phyloP scores from a whole-genome alignment of 2,888 invertebrate genomes.

The Phalangium opilio region DNA sequence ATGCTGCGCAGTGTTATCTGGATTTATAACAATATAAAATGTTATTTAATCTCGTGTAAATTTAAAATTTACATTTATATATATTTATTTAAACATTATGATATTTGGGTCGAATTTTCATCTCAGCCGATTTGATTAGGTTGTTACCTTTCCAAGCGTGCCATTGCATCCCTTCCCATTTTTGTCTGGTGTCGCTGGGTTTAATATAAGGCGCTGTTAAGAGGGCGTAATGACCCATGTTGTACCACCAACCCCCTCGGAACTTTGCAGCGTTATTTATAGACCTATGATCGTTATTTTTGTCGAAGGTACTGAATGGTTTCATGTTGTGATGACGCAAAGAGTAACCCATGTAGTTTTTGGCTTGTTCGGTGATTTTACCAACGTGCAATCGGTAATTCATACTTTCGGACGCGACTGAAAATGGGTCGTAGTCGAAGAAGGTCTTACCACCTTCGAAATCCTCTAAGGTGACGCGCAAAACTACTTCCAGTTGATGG shows the following conservation, averaged over 20 bases:
- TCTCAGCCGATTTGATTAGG: constrained; percentile 37
- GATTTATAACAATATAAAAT: too few relatives aligned
- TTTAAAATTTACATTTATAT: too few relatives aligned
- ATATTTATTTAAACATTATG: too few relatives aligned
- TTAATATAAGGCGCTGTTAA: constrained; percentile 15
- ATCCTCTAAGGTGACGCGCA: constrained; percentile 30
- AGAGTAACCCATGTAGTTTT: constrained; percentile 28
- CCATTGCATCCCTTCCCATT: constrained; percentile 40
- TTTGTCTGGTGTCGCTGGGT: constrained; percentile 5
- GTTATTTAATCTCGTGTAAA: too few relatives aligned
- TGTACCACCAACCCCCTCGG: constrained; percentile 47
- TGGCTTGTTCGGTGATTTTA: too few relatives aligned
- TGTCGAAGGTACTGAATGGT: constrained; percentile 37
- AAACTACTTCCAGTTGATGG: constrained; percentile 11
- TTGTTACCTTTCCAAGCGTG: constrained; percentile 43
- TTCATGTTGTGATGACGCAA: constrained; percentile 37
- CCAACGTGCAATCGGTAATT: constrained; percentile 30
- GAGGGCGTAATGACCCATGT: constrained; percentile 33
- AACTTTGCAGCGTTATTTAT: constrained; percentile 39
- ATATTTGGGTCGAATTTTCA: constrained; percentile 33
- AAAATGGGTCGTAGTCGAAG: constrained; percentile 27
- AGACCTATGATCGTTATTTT: constrained; percentile 34
- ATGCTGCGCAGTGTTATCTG: too few relatives aligned
- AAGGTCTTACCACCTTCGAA: constrained; percentile 28
- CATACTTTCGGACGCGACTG: constrained; percentile 22